Base-by-base conservation (phyloP, 1,140 invertebrate genomes). In the Phymorhynchus buccinoides region DNA sequence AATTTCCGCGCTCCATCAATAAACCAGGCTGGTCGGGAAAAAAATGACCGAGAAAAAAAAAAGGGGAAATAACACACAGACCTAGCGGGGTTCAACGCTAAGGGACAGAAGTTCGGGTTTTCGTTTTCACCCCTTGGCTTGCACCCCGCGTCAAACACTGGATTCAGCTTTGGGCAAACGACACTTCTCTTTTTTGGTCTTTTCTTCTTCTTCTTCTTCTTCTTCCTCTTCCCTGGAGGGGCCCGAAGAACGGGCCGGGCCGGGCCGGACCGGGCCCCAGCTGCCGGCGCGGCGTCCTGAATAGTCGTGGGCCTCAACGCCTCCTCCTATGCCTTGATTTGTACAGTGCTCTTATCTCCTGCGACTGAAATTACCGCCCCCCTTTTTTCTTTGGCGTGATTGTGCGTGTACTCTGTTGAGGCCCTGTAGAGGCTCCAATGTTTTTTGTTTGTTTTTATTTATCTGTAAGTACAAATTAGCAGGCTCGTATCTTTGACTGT, bases 371-470 rank as follows among this genome's bases (percentile, higher is more conserved):
- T 75, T 41, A 41, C 18, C 39, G 12, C 35, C 35, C 73, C 62
- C 9, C 62, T 12, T 4, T n/a, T n/a, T n/a, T 37, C 42, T 22
- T 79, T 79, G 77, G 52, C 52, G 77, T 79, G 77, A 79, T 79
- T 79, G 77, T 79, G 52, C 42, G 7, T 79, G 77, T 79, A 79
- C 77, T 32, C 41, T 79, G 14, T 78, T 18, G 16, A 37, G 71
- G 42, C 41, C 41, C 3, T 78, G 75, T 79, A 79, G 77, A 79
- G 77, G 77, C 77, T 56, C 77, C 2, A 6, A 35, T 48, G 6
- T 48, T 48, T 18, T 48, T 6, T 48, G 44, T 48, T 48, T 48
- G 22, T 62, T 62, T 62, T 22, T 6, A 27, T 22, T 41, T 41
- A 75, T 41, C 27, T 75, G 73, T 75, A 75, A 75, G 73, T 41